phyloP scores from a whole-genome alignment of 2,113 vertebrate species.

The Bufo gargarizans region DNA sequence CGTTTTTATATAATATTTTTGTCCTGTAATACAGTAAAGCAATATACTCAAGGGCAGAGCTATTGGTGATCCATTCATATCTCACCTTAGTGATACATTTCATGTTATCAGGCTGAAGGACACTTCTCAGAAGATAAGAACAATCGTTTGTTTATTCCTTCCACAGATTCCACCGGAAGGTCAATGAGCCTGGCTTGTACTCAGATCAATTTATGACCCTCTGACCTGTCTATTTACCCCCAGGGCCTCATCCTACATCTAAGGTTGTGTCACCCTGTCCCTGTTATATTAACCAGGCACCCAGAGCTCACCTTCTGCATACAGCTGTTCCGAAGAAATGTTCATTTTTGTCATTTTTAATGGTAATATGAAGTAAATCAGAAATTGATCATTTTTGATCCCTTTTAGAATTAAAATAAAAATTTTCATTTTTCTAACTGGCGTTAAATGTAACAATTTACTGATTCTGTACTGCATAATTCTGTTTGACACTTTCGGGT shows the following conservation, averaged over 20 bases:
- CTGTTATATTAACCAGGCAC: neutral
- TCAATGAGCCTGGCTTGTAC: neutral
- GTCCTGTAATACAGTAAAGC: no score
- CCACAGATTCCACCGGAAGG: neutral
- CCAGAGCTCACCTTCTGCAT: neutral
- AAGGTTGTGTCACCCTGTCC: neutral
- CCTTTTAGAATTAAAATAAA: no score
- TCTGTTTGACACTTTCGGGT: no score
- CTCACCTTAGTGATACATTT: neutral
- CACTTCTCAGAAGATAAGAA: neutral
- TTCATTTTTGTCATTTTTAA: no score
- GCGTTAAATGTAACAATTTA: no score
- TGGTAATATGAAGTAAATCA: no score
- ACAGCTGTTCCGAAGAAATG: neutral
- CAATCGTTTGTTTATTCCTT: constrained; percentile 21
- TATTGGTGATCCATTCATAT: neutral
- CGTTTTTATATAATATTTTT: no score
- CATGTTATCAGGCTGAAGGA: neutral
- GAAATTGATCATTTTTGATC: no score
- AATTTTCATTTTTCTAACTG: no score
- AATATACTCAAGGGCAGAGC: neutral
- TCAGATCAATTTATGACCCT: constrained; percentile 12
- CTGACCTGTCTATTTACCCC: constrained; percentile 9
- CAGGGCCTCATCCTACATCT: neutral
- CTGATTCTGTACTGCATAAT: no score